Percentiles rank a stretch among this genome's conserved stretches.
These are phyloP conservation scores for Plusia festucae DNA, from an alignment of 2,888 invertebrate species.

Conservation along the genomic window DNA sequence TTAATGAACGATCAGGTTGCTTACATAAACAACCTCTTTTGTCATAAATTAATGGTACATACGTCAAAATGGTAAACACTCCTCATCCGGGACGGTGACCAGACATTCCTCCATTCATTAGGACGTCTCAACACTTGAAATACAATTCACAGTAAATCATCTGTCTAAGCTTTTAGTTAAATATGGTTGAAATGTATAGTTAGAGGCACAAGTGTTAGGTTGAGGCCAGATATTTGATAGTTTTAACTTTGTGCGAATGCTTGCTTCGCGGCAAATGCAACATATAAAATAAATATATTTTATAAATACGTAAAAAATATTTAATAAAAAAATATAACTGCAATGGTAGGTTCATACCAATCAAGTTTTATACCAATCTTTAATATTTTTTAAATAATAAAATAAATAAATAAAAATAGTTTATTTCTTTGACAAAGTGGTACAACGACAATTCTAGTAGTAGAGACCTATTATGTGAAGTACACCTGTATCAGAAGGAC, in stretches of 20 bases:
- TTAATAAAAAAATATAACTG: too few species aligned
- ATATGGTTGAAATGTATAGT: conserved; percentile 27
- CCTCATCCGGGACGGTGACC: not conserved
- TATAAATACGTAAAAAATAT: too few species aligned
- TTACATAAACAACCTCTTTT: not conserved
- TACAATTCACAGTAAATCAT: conserved; percentile 47
- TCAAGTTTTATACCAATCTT: too few species aligned
- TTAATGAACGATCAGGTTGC: not conserved
- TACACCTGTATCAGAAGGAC: too few species aligned
- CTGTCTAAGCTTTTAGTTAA: conserved; percentile 41
- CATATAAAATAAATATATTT: too few species aligned
- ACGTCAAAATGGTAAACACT: not conserved
- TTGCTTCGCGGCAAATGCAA: too few species aligned
- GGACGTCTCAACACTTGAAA: conserved; percentile 19
- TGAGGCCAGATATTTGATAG: not conserved
- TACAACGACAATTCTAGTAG: too few species aligned
- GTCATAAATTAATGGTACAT: not conserved
- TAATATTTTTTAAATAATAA: too few species aligned
- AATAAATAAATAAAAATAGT: too few species aligned
- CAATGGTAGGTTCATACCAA: too few species aligned
- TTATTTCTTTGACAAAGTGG: too few species aligned
- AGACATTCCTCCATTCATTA: conserved; percentile 39
- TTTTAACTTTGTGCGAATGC: not conserved
- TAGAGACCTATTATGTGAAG: too few species aligned
- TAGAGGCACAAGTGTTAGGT: conserved; percentile 28